Base-by-base conservation (phyloP, 2,113 vertebrate genomes). In the Promerops cafer region DNA sequence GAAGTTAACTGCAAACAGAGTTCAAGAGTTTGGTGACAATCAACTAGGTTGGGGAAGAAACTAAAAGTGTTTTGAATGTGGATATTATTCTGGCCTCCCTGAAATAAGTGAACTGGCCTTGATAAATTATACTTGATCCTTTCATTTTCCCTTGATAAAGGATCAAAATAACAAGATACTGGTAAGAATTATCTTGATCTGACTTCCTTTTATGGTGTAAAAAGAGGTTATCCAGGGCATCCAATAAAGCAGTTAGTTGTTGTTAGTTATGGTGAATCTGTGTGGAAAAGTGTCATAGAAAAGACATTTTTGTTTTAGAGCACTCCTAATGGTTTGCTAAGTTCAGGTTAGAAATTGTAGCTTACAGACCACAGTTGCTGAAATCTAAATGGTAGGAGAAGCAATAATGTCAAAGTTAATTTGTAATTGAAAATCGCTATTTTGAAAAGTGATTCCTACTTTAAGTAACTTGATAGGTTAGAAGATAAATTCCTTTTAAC, bases 381-480 rank as follows among this genome's bases (percentile, higher is more conserved):
- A 97, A 97, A 96, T 88, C 56, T 8, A 47, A 94, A 23, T 77
- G 28, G 52, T 15, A 93, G 83, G 70, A 97, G 94, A 22, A 78
- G 40, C 31, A 96, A 93, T 89, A 97, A 97, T 88, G 84, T 92
- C 80, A 90, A 95, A 97, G 61, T 80, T 97, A 97, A 96, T 94
- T 94, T 95, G 42, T 77, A 90, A 92, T 74, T 94, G 69, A 93
- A 97, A 96, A 91, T 28, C 30, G 54, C 49, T 94, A 31, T 92
- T 96, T 89, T 44, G 89, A 94, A 92, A 97, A 94, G 20, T 49
- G 80, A 65, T 91, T 95, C 39, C 74, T 59, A 31, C 95, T 96
- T 93, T 90, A 95, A 97, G 42, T 75, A 91, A 15, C n/a, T 91
- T 95, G 65, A 57, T 18, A 64, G 71, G 16, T 93, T 96, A 81